A percentile compares a stretch with the other conserved stretches of the same genome.
Conservation (phyloP, 2,888 invertebrate genomes). For the Odontothrips loti region DNA sequence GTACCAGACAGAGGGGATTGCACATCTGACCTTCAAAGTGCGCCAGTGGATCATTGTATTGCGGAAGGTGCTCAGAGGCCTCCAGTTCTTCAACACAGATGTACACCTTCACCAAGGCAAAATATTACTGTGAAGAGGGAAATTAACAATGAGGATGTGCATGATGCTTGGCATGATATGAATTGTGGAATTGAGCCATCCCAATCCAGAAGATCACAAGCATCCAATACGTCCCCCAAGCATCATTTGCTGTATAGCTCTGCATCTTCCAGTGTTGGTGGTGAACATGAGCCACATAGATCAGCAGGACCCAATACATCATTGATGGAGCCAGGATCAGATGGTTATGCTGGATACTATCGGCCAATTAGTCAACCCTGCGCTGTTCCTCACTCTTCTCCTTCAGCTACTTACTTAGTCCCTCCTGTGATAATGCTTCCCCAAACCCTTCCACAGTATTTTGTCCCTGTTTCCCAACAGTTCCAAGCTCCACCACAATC, state of each 20-base stretch:
- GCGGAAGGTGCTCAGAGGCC: neutral
- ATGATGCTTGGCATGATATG: neutral
- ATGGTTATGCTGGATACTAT: constrained; percentile 16
- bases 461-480: constrained; percentile 7
- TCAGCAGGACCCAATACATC: neutral
- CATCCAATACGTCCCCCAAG: neutral
- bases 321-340: neutral
- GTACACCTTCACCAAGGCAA: neutral
- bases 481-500: constrained; percentile 15
- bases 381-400: neutral
- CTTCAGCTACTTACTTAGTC: constrained; percentile 3
- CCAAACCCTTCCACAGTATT: neutral
- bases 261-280: neutral
- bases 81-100: neutral
- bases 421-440: constrained; percentile 21
- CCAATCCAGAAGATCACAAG: neutral
- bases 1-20: neutral
- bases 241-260: neutral
- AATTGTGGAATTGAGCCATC: neutral
- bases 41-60: neutral
- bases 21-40: neutral
- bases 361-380: constrained; percentile 9
- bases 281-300: neutral
- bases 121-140: neutral
- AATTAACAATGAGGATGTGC: neutral